Evolutionary conservation across 2,888 invertebrate genomes (phyloP).

Genomic region (Malthinus flaveolus): DNA sequence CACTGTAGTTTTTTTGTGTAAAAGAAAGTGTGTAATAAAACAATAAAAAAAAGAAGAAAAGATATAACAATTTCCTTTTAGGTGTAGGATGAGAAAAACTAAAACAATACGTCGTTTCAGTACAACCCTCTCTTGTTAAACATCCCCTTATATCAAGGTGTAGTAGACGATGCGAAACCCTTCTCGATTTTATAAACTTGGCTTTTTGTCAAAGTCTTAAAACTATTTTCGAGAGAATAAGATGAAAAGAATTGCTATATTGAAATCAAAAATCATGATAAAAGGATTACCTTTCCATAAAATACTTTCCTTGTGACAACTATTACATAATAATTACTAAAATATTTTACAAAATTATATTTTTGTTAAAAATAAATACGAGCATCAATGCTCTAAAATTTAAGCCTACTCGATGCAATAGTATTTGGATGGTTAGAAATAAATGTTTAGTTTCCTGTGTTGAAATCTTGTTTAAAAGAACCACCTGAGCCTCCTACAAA

Average conservation of each 20-base stretch:
- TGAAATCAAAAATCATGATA: conserved; percentile 23
- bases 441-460: too few species aligned
- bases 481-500: background rate
- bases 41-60: background rate
- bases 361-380: too few species aligned
- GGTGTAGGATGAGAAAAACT: conserved; percentile 14
- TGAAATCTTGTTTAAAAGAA: too few species aligned
- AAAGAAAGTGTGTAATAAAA: conserved; percentile 1
- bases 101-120: conserved; percentile 22
- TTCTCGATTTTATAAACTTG: conserved; percentile 21
- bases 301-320: conserved; percentile 11
- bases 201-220: conserved; percentile 27
- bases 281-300: conserved; percentile 21
- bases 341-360: too few species aligned
- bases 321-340: background rate
- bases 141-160: conserved; percentile 20
- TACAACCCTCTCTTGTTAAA: conserved; percentile 28
- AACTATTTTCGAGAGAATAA: conserved; percentile 22
- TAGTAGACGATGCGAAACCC: conserved; percentile 17
- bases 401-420: too few species aligned
- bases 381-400: too few species aligned
- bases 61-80: conserved; percentile 15
- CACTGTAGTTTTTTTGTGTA: background rate
- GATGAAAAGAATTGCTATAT: conserved; percentile 27
- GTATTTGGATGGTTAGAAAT: background rate